These are phyloP conservation scores for Scaptomyza parva DNA, from an alignment of 2,888 invertebrate genomes.

Conservation along the genomic window DNA sequence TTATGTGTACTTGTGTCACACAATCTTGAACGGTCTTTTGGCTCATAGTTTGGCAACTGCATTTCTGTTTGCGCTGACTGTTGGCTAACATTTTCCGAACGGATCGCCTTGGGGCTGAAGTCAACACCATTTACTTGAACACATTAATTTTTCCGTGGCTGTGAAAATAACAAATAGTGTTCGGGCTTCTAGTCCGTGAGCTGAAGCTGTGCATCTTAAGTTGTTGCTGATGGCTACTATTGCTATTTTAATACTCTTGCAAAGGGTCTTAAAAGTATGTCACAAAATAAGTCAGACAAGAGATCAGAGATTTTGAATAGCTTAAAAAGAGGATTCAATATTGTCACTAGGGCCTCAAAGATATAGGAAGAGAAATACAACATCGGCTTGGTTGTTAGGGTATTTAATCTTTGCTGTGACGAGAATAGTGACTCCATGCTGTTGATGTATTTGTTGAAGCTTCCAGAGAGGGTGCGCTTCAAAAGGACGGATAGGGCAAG, in stretches of 20 bases:
- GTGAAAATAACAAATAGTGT: slow-evolving; percentile 7
- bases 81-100: slow-evolving; percentile 30
- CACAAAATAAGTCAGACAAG: no score
- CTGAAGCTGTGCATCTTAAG: slow-evolving; percentile 28
- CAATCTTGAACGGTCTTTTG: slow-evolving; percentile 55
- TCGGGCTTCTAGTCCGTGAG: slow-evolving; percentile 7
- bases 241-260: slow-evolving; percentile 17
- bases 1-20: slow-evolving; percentile 57
- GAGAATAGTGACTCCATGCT: neutral
- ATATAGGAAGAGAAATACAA: neutral
- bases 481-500: neutral
- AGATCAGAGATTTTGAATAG: neutral
- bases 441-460: slow-evolving; percentile 41
- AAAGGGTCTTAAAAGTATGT: neutral
- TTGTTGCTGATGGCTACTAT: slow-evolving; percentile 20
- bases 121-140: slow-evolving; percentile 63
- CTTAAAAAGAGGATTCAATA: neutral
- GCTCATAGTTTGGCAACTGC: slow-evolving; percentile 51
- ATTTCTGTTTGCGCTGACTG: slow-evolving; percentile 42
- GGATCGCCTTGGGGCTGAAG: slow-evolving; percentile 51
- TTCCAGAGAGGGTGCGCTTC: slow-evolving; percentile 18
- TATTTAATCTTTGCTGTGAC: neutral
- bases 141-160: slow-evolving; percentile 50
- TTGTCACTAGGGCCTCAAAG: neutral
- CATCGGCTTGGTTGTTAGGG: neutral